Base-by-base conservation (phyloP, 53 echinoderm and acorn worm genomes). In the Pentamera pediparva region DNA sequence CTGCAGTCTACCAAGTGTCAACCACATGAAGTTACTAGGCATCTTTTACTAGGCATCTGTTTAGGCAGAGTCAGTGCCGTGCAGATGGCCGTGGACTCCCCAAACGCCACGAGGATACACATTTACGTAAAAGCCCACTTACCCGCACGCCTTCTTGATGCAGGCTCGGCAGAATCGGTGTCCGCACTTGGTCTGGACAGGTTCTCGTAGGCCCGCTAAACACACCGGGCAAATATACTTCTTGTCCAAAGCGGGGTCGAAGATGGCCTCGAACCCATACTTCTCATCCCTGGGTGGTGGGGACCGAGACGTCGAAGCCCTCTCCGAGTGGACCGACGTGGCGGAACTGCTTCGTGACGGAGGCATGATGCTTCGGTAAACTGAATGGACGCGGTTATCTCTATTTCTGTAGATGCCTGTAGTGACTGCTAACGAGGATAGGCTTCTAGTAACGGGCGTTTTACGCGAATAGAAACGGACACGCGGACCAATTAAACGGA, bases 121-220 rank as follows among this genome's bases (percentile, higher is more conserved):
- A n/a, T n/a, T n/a, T n/a, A n/a, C n/a, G n/a, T n/a, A 52, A 6
- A 51, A 62, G n/a, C 2, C 35, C 22, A 61, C 77, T 76, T 76
- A 95, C 95, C 95, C 85, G 34, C 85, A 80, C 32, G 90, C 85
- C 74, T 82, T 77, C 24, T 22, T 78, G 40, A 95, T 56, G 31
- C 90, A 95, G 25, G 83, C 56, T 49, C 82, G 81, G 56, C 95
- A 95, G 63, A 95, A 95, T 33, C 90, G 75, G 63, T 95, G 94
- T 32, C 94, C 95, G 64, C 95, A 94, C 30, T 90, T 95, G n/a
- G 95, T 95, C 53, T 95, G 95, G 17, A 90, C 57, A 3, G 95
- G 90, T n/a, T 85, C 81, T 21, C 87, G 75, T 24, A 95, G 82
- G 32, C 82, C 95, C 13, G 87, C 83, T 43, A 95, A 61, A 62